A percentile compares a stretch with the other conserved stretches of the same genome.
These are phyloP conservation scores for Hydroisotoma schaefferi DNA, from an alignment of 2,888 invertebrate genomes.

Conservation along the genomic window DNA sequence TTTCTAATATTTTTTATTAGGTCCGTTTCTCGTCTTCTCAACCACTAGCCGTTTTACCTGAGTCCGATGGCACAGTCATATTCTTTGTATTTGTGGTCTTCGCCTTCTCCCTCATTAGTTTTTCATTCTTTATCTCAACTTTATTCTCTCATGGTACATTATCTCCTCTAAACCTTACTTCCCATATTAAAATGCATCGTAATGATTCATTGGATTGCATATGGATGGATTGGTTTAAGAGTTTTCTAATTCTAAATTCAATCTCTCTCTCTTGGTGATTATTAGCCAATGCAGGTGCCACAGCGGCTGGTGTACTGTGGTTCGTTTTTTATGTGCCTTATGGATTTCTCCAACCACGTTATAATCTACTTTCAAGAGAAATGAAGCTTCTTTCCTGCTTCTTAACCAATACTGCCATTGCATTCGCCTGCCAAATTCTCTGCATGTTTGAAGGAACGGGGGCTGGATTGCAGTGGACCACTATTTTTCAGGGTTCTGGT, in stretches of 20 bases:
- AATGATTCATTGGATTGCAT: background rate
- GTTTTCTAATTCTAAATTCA: no score
- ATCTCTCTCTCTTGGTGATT: no score
- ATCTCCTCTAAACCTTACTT: no score
- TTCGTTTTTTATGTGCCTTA: conserved; percentile 71
- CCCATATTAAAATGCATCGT: no score
- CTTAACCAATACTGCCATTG: conserved; percentile 73
- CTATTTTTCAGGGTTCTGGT: conserved; percentile 32
- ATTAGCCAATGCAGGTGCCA: conserved; percentile 71
- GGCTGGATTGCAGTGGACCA: conserved; percentile 36
- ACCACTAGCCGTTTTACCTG: conserved; percentile 64
- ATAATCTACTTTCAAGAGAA: conserved; percentile 51
- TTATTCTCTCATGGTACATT: conserved; percentile 72
- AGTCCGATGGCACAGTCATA: conserved; percentile 64
- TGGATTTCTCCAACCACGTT: conserved; percentile 63
- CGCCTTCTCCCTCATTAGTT: conserved; percentile 66
- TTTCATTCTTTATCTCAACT: conserved; percentile 74
- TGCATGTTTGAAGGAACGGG: conserved; percentile 55
- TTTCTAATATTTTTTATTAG: conserved; percentile 9
- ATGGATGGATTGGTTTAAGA: no score
- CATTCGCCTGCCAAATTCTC: conserved; percentile 70
- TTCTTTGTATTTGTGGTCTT: conserved; percentile 70
- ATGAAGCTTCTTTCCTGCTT: conserved; percentile 57
- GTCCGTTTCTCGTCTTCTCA: conserved; percentile 31
- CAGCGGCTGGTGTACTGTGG: conserved; percentile 72